Evolutionary conservation across 2,797 vertebrate genomes (phyloP), one percentile per base, ranked within the genome.

Genomic region (Austrolebias charrua): DNA sequence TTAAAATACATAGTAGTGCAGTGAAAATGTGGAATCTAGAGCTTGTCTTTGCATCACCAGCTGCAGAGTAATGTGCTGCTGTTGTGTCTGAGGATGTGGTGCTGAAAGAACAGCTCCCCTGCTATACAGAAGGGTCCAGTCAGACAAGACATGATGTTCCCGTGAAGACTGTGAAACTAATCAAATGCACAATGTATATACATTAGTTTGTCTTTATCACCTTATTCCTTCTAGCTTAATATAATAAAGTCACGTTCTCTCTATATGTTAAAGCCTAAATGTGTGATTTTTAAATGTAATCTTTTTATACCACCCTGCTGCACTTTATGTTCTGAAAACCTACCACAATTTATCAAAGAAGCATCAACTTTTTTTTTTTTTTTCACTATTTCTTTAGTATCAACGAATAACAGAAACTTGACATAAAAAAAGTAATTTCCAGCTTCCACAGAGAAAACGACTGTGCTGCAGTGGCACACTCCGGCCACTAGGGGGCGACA

Each of bases 71-170:
- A 35, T 35, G 33, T 35, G 4, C 68, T 65, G 57, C 63, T n/a
- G n/a, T 63, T 65, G 64, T 55, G 70, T 65, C n/a, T n/a, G 76
- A 75, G 68, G 13, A 38, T 66, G 71, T 73, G 88, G 90, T 91
- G 89, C 90, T 92, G 89, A 91, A 91, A 84, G 86, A 86, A 91
- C 91, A 91, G 90, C 85, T 90, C 88, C 89, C 69, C 57, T 50
- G 67, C 54, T 71, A 63, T n/a, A 56, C 60, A 31, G 10, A 8
- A 9, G 52, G 46, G 15, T n/a, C 63, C 46, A n/a, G 15, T 20
- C 42, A 16, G 14, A 53, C 5, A 38, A 66, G 45, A 54, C 67
- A 67, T 43, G 44, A 10, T 78, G 78, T 65, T 74, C 59, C 62
- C 71, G 64, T 73, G 69, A 58, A 71, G 38, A 77, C 62, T 74